Evolutionary conservation across 2,113 vertebrate species (phyloP).

Genomic region (Tursiops truncatus): DNA sequence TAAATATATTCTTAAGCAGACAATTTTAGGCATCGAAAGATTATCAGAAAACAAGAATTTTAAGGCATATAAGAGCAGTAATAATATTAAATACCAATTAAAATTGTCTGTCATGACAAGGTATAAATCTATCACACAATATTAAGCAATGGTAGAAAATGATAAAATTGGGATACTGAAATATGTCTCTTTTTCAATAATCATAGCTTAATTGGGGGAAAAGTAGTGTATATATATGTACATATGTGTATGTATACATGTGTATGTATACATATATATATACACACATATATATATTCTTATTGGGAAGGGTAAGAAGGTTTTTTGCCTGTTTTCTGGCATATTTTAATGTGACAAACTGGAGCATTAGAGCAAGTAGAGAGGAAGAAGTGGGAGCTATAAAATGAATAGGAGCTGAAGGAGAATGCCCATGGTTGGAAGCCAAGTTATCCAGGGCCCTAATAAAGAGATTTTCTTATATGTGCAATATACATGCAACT

Average conservation of each 20-base stretch:
- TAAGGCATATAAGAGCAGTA: not conserved
- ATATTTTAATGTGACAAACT: not conserved
- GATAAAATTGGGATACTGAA: not conserved
- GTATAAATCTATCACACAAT: not conserved
- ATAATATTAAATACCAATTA: not conserved
- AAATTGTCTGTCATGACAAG: not conserved
- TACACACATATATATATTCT: not conserved
- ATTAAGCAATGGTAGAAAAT: not conserved
- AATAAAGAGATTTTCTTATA: not conserved
- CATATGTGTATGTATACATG: accelerated
- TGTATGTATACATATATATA: not conserved
- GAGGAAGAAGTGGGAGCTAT: not conserved
- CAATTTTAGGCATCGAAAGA: not conserved
- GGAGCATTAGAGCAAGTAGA: not conserved
- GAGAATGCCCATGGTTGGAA: not conserved
- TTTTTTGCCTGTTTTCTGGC: not conserved
- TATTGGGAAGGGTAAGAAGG: not conserved
- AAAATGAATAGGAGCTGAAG: not conserved
- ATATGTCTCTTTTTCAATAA: not conserved
- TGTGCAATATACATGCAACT: not conserved
- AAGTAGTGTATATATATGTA: not conserved
- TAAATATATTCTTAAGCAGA: not conserved
- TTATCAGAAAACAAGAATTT: not conserved
- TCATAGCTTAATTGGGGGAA: not conserved
- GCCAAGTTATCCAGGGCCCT: not conserved